phyloP scores from a whole-genome alignment of 2,888 invertebrate species.

The Macrosoma leucophasiata region DNA sequence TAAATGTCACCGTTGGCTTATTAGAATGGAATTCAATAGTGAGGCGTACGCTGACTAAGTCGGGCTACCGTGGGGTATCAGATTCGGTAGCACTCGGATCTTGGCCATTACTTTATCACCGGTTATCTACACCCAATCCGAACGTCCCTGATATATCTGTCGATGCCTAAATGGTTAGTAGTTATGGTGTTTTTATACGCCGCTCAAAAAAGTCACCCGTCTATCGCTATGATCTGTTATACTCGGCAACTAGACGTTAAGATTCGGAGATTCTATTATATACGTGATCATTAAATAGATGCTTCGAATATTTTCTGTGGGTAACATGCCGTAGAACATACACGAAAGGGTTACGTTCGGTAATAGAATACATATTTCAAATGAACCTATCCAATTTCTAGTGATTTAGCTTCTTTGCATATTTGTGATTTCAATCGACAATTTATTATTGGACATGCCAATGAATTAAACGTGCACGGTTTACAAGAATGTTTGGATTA shows the following conservation, averaged over 20 bases:
- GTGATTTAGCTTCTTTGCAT: too few species aligned
- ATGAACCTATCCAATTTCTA: too few species aligned
- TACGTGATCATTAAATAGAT: slow-evolving; percentile 43
- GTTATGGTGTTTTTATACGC: slow-evolving; percentile 56
- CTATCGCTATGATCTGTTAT: slow-evolving; percentile 51
- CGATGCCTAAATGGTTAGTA: slow-evolving; percentile 56
- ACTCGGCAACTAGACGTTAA: slow-evolving; percentile 53
- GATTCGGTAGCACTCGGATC: slow-evolving; percentile 62
- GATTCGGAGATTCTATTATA: slow-evolving; percentile 45
- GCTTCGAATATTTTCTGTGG: slow-evolving; percentile 45
- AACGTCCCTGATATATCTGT: slow-evolving; percentile 54
- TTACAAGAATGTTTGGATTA: too few species aligned
- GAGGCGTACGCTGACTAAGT: slow-evolving; percentile 34
- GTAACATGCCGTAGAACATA: too few species aligned
- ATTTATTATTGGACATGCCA: too few species aligned
- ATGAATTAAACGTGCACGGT: too few species aligned
- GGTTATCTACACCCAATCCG: slow-evolving; percentile 45
- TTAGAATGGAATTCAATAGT: slow-evolving; percentile 62
- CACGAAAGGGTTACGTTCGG: too few species aligned
- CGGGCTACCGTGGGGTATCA: slow-evolving; percentile 50
- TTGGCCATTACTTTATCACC: slow-evolving; percentile 65
- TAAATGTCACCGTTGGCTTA: slow-evolving; percentile 46
- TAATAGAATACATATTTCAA: too few species aligned
- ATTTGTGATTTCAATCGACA: too few species aligned
- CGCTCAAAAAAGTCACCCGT: slow-evolving; percentile 37